Evolutionary conservation across 1,140 invertebrate species (phyloP).

Genomic region (Alviniconcha marisindica): DNA sequence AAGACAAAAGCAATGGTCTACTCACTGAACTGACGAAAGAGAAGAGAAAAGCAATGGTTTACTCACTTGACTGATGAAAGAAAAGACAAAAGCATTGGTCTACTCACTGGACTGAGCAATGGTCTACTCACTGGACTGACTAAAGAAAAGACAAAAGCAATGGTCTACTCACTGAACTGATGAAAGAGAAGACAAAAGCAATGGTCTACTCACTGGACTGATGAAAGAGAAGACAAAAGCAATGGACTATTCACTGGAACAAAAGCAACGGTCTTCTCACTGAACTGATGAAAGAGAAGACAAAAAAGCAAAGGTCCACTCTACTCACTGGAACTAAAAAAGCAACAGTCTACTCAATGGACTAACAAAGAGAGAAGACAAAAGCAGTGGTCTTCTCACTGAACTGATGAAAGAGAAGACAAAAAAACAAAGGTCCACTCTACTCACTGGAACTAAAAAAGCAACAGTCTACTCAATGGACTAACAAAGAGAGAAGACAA

Average conservation of each 20-base stretch:
- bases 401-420: too few relatives aligned
- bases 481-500: background rate
- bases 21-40: too few relatives aligned
- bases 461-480: background rate
- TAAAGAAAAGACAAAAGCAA: background rate
- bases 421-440: too few relatives aligned
- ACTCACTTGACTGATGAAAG: too few relatives aligned
- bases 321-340: background rate
- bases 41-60: too few relatives aligned
- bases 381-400: constrained; percentile 74
- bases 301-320: too few relatives aligned
- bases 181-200: too few relatives aligned
- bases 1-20: constrained; percentile 28
- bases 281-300: too few relatives aligned
- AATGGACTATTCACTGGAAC: background rate
- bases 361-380: background rate
- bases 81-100: too few relatives aligned
- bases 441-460: background rate
- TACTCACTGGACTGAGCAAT: too few relatives aligned
- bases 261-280: constrained; percentile 74
- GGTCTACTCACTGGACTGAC: background rate
- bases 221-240: background rate
- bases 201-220: too few relatives aligned
- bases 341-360: background rate
- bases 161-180: constrained; percentile 79